phyloP scores from a whole-genome alignment of 2,113 vertebrate species.

The Alexandromys fortis region DNA sequence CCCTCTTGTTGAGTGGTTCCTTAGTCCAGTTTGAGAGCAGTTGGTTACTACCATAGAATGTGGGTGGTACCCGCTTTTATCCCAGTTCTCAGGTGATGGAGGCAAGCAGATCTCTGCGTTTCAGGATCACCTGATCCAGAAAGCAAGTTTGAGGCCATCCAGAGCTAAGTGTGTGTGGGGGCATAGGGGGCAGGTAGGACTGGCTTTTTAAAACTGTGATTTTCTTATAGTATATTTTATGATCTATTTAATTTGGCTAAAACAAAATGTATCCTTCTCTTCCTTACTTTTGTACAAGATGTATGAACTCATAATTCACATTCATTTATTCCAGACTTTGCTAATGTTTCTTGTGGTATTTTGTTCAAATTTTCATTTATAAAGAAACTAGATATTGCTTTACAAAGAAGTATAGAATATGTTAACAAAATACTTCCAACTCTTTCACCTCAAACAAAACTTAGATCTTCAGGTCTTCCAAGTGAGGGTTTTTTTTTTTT shows the following conservation, averaged over 20 bases:
- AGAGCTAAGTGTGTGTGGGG: no score
- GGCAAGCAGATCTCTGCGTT: neutral
- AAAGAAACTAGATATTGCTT: conserved; percentile 48
- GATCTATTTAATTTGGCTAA: conserved; percentile 53
- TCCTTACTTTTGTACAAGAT: conserved; percentile 10
- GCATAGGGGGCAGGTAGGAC: no score
- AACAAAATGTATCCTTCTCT: neutral
- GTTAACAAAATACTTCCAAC: conserved; percentile 48
- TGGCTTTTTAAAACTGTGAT: conserved; percentile 23
- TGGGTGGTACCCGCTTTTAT: neutral
- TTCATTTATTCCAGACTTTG: conserved; percentile 13
- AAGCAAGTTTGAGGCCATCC: neutral
- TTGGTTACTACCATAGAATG: neutral
- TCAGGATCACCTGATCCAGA: neutral
- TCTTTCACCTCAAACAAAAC: conserved; percentile 26
- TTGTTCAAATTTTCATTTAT: conserved; percentile 53
- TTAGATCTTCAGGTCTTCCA: conserved; percentile 7
- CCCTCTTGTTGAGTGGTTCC: neutral
- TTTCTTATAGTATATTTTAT: neutral
- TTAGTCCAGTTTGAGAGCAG: neutral
- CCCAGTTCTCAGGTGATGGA: neutral
- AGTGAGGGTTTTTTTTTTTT: neutral
- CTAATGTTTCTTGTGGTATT: conserved; percentile 50
- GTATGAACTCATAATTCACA: conserved; percentile 43
- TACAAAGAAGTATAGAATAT: conserved; percentile 14